Conservation (phyloP, 2,888 invertebrate species). For the Epiblema foenella region DNA sequence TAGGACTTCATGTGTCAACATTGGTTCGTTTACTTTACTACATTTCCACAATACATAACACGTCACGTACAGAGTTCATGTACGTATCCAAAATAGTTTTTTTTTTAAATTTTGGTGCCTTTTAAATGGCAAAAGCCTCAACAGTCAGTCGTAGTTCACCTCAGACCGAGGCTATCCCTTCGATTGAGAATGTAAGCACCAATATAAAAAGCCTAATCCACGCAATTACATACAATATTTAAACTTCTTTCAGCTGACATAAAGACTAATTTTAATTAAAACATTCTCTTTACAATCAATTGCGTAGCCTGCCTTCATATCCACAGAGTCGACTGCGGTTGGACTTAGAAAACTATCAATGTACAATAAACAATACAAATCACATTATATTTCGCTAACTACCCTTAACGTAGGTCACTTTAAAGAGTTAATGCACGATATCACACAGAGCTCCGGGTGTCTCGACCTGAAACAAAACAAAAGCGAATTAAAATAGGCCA, state of each 20-base stretch:
- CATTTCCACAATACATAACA: background rate
- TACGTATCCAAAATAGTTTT: background rate
- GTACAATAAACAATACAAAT: conserved; percentile 62
- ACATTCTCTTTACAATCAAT: background rate
- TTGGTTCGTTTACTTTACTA: no score
- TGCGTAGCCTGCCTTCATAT: conserved; percentile 4
- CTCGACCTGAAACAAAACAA: conserved; percentile 70
- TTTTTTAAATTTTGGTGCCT: conserved; percentile 6
- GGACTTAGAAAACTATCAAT: conserved; percentile 61
- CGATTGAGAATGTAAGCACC: conserved; percentile 16
- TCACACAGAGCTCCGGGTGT: conserved; percentile 65
- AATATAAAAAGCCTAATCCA: conserved; percentile 10
- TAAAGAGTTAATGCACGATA: conserved; percentile 71
- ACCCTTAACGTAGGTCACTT: conserved; percentile 66
- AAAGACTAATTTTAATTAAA: background rate
- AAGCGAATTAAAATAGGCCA: conserved; percentile 43
- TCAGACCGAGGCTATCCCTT: conserved; percentile 4
- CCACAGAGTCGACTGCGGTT: conserved; percentile 32
- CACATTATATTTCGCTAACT: conserved; percentile 82
- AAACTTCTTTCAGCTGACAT: background rate
- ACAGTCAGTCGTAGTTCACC: conserved; percentile 8
- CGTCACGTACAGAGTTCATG: background rate
- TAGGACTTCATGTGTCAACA: no score
- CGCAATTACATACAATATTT: background rate
- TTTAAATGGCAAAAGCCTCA: conserved; percentile 24